Base-by-base conservation (phyloP, 1,140 invertebrate species). In the Drosophila varians region DNA sequence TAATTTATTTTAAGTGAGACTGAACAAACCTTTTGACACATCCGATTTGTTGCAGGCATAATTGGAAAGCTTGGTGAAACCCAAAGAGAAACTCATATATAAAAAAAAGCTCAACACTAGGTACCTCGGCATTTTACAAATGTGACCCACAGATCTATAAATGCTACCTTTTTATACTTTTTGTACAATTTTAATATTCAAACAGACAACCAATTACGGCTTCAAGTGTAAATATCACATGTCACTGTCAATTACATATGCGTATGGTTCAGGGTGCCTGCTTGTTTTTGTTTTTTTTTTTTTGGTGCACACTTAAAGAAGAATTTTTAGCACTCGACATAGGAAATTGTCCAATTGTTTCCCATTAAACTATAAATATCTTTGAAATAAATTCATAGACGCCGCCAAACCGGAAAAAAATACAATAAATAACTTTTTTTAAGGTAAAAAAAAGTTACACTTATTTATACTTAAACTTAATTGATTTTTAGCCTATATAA, bases 11-110 rank as follows among this genome's bases (percentile, higher is more conserved):
- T 0, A 11, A n/a, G n/a, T n/a, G n/a, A n/a, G n/a, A 31, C 1
- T 25, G 8, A 16, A 34, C 48, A 31, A 58, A 82, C 77, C 77
- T 36, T 73, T 76, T 36, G 77, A 48, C 58, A 76, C 74, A 40
- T 74, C 77, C 18, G 77, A 69, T 19, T 77, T 62, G 28, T 77
- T 82, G 55, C 77, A 73, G 18, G 56, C 21, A 23, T 40, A 47
- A 31, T 64, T 53, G 25, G 9, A 38, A 12, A 82, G 54, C 38
- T 21, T 36, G 1, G 68, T 2, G 38, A 34, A 26, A 12, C 9
- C 40, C 28, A 61, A 40, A n/a, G 40, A 43, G 11, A 65, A 48
- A n/a, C 54, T 18, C 25, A n/a, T 9, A 48, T 11, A 47, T 7
- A 55, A 18, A 18, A 53, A 12, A 28, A 54, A n/a, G 18, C 19